Evolutionary conservation across 2,888 invertebrate species (phyloP).

Genomic region (Balanococcus diminutus): DNA sequence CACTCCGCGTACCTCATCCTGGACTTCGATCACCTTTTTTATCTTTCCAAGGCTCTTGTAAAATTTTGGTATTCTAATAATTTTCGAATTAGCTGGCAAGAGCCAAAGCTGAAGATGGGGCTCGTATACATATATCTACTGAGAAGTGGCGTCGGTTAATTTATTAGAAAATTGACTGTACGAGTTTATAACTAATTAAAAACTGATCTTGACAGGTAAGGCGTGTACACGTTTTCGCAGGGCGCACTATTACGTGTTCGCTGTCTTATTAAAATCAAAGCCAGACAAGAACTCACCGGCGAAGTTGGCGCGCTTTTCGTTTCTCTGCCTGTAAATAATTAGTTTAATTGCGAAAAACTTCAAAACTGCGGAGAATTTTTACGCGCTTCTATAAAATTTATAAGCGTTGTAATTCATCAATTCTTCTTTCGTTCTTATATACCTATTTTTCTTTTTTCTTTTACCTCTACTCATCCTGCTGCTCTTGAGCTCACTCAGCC

Average conservation of each 20-base stretch:
- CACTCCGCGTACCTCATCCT: too few species aligned
- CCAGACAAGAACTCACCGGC: slow-evolving; percentile 6
- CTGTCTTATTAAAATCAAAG: slow-evolving; percentile 19
- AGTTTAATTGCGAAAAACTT: slow-evolving; percentile 19
- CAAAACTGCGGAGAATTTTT: slow-evolving; percentile 7
- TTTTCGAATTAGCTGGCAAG: background rate
- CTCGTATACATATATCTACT: background rate
- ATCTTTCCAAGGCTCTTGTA: too few species aligned
- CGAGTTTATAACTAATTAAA: slow-evolving; percentile 19
- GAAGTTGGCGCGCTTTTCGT: background rate
- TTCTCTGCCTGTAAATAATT: slow-evolving; percentile 2
- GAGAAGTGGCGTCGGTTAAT: background rate
- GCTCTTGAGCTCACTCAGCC: too few species aligned
- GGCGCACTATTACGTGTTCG: slow-evolving; percentile 2
- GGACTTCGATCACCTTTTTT: too few species aligned
- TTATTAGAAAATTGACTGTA: slow-evolving; percentile 20
- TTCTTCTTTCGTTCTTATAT: background rate
- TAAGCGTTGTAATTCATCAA: slow-evolving; percentile 9
- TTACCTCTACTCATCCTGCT: background rate
- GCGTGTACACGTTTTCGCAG: slow-evolving; percentile 10
- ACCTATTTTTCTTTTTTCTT: background rate
- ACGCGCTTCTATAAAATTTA: background rate
- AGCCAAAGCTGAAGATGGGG: background rate
- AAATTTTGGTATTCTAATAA: background rate
- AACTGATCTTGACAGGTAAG: slow-evolving; percentile 17